These are phyloP conservation scores for Esox masquinongy DNA, from an alignment of 2,797 vertebrate species.

Conservation along the genomic window DNA sequence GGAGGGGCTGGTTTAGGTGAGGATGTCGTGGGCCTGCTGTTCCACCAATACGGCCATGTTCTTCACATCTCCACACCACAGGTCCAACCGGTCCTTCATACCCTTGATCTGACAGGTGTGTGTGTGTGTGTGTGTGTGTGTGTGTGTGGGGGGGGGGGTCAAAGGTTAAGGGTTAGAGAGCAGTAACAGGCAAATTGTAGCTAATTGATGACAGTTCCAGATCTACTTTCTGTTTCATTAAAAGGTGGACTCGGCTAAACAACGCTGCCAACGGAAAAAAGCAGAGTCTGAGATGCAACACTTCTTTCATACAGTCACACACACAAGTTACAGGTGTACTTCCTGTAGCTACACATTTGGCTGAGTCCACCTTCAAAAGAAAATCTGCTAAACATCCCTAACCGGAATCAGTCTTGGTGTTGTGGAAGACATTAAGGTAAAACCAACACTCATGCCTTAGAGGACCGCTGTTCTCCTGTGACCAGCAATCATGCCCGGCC, in stretches of 20 bases:
- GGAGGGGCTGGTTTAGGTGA: constrained; percentile 73
- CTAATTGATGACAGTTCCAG: neutral
- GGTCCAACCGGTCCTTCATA: constrained; percentile 96
- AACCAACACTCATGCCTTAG: neutral
- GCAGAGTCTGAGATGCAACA: too few relatives aligned
- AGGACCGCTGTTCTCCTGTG: too few relatives aligned
- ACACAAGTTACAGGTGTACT: too few relatives aligned
- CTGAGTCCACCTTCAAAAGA: too few relatives aligned
- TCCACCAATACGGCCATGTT: constrained; percentile 98
- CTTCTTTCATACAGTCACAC: too few relatives aligned
- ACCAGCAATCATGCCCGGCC: too few relatives aligned
- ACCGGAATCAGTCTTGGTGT: neutral
- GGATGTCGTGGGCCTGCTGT: constrained; percentile 95
- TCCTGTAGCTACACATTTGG: too few relatives aligned
- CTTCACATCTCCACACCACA: constrained; percentile 94
- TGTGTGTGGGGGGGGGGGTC: neutral
- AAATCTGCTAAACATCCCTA: too few relatives aligned
- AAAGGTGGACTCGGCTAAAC: too few relatives aligned
- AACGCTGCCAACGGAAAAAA: too few relatives aligned
- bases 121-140: too few relatives aligned
- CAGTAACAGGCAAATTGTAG: neutral
- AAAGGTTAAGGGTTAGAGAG: neutral
- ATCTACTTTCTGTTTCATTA: neutral
- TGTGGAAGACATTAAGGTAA: neutral
- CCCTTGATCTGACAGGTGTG: constrained; percentile 86